Evolutionary conservation across 2,797 vertebrate genomes (phyloP).

Genomic region (Lithobates sylvaticus): DNA sequence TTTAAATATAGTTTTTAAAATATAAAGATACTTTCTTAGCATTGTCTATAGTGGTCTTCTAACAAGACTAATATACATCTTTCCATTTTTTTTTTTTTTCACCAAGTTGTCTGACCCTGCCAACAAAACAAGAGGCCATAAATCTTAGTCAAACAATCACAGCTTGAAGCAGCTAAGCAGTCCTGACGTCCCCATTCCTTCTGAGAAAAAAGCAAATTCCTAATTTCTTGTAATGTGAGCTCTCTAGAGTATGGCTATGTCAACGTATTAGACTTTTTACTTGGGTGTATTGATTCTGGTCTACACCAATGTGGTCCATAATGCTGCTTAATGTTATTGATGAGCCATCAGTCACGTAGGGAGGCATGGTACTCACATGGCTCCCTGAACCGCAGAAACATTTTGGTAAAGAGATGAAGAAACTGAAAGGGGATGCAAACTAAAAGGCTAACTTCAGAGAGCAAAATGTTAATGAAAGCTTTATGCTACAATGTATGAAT

Average conservation of each 20-base stretch:
- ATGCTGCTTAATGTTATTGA: constrained; percentile 99
- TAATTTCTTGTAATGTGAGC: constrained; percentile 89
- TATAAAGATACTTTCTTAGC: neutral
- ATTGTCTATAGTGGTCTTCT: neutral
- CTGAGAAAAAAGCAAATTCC: constrained; percentile 87
- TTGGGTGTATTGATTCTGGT: constrained; percentile 93
- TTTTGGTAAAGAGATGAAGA: constrained; percentile 91
- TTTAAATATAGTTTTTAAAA: neutral
- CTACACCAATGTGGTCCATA: constrained; percentile 89
- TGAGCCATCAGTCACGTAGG: constrained; percentile 93
- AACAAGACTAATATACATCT: constrained; percentile 10
- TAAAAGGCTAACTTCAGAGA: constrained; percentile 71
- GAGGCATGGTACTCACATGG: constrained; percentile 92
- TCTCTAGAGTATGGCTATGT: constrained; percentile 84
- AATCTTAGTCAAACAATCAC: constrained; percentile 78
- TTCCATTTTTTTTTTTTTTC: constrained; percentile 64
- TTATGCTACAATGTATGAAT: constrained; percentile 59
- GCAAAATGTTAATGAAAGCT: constrained; percentile 77
- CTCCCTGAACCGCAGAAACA: constrained; percentile 84
- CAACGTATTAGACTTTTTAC: constrained; percentile 92
- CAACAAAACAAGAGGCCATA: constrained; percentile 72
- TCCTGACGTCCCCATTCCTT: constrained; percentile 81
- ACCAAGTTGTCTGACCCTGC: constrained; percentile 60
- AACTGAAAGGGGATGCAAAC: constrained; percentile 77
- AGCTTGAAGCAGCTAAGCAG: constrained; percentile 75